phyloP scores from a whole-genome alignment of 2,113 vertebrate genomes.

The Pavo muticus region DNA sequence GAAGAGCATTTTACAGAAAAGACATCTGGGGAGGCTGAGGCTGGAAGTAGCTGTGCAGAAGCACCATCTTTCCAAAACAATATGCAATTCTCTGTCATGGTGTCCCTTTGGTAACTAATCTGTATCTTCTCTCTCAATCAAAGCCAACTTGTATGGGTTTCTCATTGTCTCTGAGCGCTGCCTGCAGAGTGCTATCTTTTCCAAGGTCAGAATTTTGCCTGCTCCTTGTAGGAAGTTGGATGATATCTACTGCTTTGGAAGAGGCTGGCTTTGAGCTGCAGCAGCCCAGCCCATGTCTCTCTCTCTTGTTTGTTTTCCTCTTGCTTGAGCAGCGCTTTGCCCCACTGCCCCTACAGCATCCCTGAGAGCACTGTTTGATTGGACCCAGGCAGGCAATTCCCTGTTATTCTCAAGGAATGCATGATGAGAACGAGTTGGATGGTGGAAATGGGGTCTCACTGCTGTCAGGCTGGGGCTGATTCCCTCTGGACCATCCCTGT shows the following conservation, averaged over 20 bases:
- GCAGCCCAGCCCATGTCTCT: accelerated
- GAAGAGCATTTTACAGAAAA: background rate
- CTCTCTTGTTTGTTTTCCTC: background rate
- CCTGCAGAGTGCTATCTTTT: background rate
- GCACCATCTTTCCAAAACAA: background rate
- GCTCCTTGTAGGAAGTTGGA: accelerated
- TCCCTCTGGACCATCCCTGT: background rate
- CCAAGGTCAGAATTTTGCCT: background rate
- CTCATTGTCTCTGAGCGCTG: background rate
- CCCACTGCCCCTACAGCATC: background rate
- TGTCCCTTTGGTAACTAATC: accelerated
- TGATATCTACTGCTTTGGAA: background rate
- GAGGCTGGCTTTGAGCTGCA: background rate
- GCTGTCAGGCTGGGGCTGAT: background rate
- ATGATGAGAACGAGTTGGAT: background rate
- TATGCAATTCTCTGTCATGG: background rate
- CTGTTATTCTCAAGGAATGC: background rate
- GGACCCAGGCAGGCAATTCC: background rate
- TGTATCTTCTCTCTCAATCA: background rate
- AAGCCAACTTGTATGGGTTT: background rate
- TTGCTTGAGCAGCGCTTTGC: background rate
- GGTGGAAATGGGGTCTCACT: background rate
- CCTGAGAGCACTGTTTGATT: background rate
- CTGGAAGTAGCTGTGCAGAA: background rate
- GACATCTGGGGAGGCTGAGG: background rate